phyloP scores from a whole-genome alignment of 2,888 invertebrate genomes.

The Drosophila flavopinicola region DNA sequence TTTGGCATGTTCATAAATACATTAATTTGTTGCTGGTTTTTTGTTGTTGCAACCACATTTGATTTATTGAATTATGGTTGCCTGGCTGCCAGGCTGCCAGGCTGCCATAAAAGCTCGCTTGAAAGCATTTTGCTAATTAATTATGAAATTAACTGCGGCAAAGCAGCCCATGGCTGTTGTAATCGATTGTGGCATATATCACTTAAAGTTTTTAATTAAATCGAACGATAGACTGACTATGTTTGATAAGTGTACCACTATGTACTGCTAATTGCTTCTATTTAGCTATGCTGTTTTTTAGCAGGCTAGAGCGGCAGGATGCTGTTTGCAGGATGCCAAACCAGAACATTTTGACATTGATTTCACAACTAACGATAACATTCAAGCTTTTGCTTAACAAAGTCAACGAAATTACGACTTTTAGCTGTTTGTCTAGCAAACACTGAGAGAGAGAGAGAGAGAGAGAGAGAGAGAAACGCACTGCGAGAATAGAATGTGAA shows the following conservation, averaged over 20 bases:
- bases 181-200: slow-evolving; percentile 41
- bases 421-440: slow-evolving; percentile 38
- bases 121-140: slow-evolving; percentile 74
- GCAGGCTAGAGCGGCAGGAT: too few species aligned
- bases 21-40: slow-evolving; percentile 68
- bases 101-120: slow-evolving; percentile 68
- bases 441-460: too few species aligned
- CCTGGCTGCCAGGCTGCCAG: slow-evolving; percentile 60
- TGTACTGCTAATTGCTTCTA: not conserved
- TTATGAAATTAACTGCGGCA: slow-evolving; percentile 71
- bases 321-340: too few species aligned
- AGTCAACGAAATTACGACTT: slow-evolving; percentile 7
- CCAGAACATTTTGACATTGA: too few species aligned
- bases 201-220: slow-evolving; percentile 55
- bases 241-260: not conserved
- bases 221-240: slow-evolving; percentile 2
- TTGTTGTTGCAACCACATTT: slow-evolving; percentile 70
- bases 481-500: slow-evolving; percentile 59
- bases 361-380: not conserved
- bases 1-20: slow-evolving; percentile 79
- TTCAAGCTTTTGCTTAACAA: slow-evolving; percentile 2
- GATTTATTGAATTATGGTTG: slow-evolving; percentile 78
- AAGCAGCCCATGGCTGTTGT: slow-evolving; percentile 8
- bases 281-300: not conserved
- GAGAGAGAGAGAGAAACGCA: too few species aligned